Base-by-base conservation (phyloP, 2,888 invertebrate species). In the Tenthredo livida region DNA sequence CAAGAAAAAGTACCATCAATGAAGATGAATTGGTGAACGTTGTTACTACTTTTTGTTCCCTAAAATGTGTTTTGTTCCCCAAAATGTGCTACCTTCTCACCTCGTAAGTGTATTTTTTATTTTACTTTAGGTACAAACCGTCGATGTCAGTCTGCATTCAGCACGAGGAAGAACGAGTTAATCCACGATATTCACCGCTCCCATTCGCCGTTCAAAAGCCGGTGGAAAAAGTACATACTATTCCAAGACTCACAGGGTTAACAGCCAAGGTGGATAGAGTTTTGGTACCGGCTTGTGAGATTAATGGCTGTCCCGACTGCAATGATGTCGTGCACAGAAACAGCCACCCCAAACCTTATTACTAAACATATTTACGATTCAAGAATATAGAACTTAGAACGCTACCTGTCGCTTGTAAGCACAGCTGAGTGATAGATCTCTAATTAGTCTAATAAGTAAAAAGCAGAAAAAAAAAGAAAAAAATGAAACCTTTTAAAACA, bases 211-310 rank as follows among this genome's bases (percentile, higher is more conserved):
- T 85, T 50, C 61, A 85, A 84, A 84, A 61, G n/a, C 85, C 84
- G 25, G 37, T 50, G 37, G 5, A 25, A 40, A 2, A 58, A 0
- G 43, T 10, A 43, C 37, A 37, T 2, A 12, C 72, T 33, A 12
- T 25, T 33, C 12, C 40, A 58, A 58, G 43, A 37, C 84, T 89
- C 25, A 87, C 82, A 17, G 89, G 88, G 12, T 86, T 90, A 10
- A 85, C 84, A 9, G 78, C 89, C 0, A 88, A 21, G 80, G 84
- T 90, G 33, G 90, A 90, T 29, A 87, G 85, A 70, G 17, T 90
- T n/a, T 84, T 90, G 33, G 65, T 90, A 40, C 90, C 90, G 1
- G 89, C 88, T 25, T 88, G 87, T 37, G 86, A 88, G 40, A n/a
- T 21, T 29, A 37, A 47, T 67, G 83, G 47, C 29, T 67, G 67